Conservation (phyloP, 1,140 invertebrate genomes). For the Leguminivora glycinivorella region DNA sequence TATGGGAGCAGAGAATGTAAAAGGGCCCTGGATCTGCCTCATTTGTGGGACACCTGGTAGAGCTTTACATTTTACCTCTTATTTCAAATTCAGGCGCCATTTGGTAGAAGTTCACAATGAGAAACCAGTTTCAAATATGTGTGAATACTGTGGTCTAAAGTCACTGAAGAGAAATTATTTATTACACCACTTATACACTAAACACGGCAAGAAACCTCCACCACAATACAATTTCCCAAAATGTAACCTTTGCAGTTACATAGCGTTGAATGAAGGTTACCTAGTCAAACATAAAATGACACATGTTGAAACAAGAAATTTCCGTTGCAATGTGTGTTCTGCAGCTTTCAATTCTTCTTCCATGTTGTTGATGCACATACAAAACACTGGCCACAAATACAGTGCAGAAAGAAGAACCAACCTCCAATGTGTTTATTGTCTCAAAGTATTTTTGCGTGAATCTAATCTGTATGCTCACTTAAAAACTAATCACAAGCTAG, state of each 20-base stretch:
- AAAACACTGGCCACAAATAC: slow-evolving; percentile 80
- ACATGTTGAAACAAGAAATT: slow-evolving; percentile 71
- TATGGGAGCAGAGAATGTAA: slow-evolving; percentile 79
- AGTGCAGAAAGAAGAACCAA: slow-evolving; percentile 70
- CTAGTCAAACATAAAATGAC: slow-evolving; percentile 83
- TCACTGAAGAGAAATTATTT: slow-evolving; percentile 87
- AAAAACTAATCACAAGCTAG: slow-evolving; percentile 81
- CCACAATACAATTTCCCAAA: slow-evolving; percentile 86
- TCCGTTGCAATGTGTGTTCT: slow-evolving; percentile 78
- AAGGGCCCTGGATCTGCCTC: slow-evolving; percentile 85
- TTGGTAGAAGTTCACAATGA: slow-evolving; percentile 90
- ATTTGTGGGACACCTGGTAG: slow-evolving; percentile 82
- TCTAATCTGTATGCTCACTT: slow-evolving; percentile 84
- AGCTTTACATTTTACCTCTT: slow-evolving; percentile 85
- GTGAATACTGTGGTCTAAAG: slow-evolving; percentile 91
- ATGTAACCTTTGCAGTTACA: slow-evolving; percentile 87
- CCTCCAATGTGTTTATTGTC: slow-evolving; percentile 84
- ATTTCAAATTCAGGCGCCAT: slow-evolving; percentile 88
- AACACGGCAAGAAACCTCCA: slow-evolving; percentile 87
- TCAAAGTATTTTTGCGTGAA: slow-evolving; percentile 82
- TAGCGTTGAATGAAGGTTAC: slow-evolving; percentile 84
- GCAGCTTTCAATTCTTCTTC: slow-evolving; percentile 73
- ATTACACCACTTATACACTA: slow-evolving; percentile 89
- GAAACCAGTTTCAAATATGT: slow-evolving; percentile 88
- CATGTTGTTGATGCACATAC: slow-evolving; percentile 78